Base-by-base conservation (phyloP, 2,113 vertebrate species). In the Neodontobutis hainanensis region DNA sequence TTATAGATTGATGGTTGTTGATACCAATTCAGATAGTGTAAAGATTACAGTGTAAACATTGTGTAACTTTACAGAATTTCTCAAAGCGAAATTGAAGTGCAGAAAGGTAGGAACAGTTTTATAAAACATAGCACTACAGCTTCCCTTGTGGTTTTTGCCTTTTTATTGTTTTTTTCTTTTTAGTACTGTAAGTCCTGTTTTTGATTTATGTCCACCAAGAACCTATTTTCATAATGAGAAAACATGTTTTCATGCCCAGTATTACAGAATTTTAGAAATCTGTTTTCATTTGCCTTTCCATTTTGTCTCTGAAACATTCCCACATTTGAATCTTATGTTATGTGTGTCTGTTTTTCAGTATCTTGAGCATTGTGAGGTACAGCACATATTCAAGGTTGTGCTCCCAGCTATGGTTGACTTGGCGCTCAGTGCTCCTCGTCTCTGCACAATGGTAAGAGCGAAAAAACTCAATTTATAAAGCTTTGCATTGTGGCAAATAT, bases 331-430 rank as follows among this genome's bases (percentile, higher is more conserved):
- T 0, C 11, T 8, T 19, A 19, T 32, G 5, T 50, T 5, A 16
- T 46, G 44, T 46, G n/a, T 58, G 53, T 47, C 2, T 9, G 44
- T 53, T 58, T 62, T 82, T 75, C 80, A 87, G 98, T 94, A 72
- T 92, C 91, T 99, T 60, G 95, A 94, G 74, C 92, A 90, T 80
- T 87, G 83, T 49, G 95, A 97, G 81, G 91, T 92, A 59, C 92
- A 94, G 14, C 92, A 93, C 61, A 90, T 98, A 9, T 96, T 95
- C 74, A 92, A 94, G 9, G 88, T 78, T 3, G 78, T 96, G 70
- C 91, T 98, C 62, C 96, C 97, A 46, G 91, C 91, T 61, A 96
- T 99, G 96, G 95, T 95, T 16, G 87, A 94, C 36, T 84, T 96
- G 63, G 95, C 95, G 0, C 93, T 99, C 43, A 94, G 78, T 51